Evolutionary conservation across 2,888 invertebrate species (phyloP).

Genomic region (Campoplex nolae): DNA sequence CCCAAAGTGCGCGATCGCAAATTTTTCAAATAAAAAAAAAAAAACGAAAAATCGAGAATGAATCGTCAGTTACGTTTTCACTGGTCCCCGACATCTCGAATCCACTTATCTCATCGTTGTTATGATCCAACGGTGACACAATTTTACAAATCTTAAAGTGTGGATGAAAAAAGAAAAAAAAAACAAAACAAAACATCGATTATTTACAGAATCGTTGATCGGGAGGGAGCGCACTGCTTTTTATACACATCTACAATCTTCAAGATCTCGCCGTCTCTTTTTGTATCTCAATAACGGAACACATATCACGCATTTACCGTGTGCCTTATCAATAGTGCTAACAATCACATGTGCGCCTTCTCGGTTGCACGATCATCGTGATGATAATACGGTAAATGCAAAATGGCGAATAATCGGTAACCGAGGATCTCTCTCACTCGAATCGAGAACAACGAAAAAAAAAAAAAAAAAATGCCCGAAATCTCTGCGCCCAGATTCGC

Average conservation of each 20-base stretch:
- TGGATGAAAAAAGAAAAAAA: neutral
- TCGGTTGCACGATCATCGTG: neutral
- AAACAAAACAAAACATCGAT: neutral
- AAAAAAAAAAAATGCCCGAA: neutral
- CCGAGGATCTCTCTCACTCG: neutral
- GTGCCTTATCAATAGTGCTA: conserved; percentile 28
- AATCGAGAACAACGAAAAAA: too few relatives aligned
- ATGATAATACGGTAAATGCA: neutral
- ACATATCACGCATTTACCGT: neutral
- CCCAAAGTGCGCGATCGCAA: conserved; percentile 62
- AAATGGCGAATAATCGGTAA: neutral
- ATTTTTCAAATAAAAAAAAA: conserved; percentile 17
- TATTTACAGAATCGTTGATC: conserved; percentile 26
- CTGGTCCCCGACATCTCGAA: conserved; percentile 40
- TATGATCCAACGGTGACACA: conserved; percentile 27
- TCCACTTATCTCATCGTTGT: conserved; percentile 36
- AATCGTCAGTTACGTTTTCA: conserved; percentile 40
- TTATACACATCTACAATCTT: conserved; percentile 19
- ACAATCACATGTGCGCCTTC: conserved; percentile 10
- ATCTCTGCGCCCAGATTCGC: neutral
- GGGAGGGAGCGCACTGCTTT: neutral
- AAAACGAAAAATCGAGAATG: neutral
- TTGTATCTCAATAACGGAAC: conserved; percentile 7
- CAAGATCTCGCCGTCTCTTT: conserved; percentile 9
- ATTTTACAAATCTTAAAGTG: neutral